These are phyloP conservation scores for Megalops atlanticus DNA, from an alignment of 2,113 vertebrate species.

Conservation along the genomic window DNA sequence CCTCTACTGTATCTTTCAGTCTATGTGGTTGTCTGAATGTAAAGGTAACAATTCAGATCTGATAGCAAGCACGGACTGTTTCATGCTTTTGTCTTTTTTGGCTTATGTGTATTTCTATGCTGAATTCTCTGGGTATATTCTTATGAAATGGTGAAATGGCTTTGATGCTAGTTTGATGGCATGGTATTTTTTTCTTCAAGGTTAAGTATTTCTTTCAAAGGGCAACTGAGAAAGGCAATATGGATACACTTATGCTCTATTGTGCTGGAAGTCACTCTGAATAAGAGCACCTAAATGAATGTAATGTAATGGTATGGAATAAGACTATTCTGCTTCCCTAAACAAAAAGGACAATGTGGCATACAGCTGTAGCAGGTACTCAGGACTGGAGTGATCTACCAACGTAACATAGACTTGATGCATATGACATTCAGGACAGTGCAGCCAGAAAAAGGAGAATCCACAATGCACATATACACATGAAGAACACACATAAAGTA, in stretches of 20 bases:
- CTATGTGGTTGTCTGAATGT: too few relatives aligned
- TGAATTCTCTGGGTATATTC: too few relatives aligned
- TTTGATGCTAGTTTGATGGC: background rate
- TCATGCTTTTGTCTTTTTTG: too few relatives aligned
- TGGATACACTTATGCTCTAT: too few relatives aligned
- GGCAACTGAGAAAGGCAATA: background rate
- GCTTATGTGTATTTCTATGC: too few relatives aligned
- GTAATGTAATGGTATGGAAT: too few relatives aligned
- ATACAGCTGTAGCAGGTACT: background rate
- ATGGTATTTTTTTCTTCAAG: background rate
- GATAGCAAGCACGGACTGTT: too few relatives aligned
- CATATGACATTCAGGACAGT: background rate
- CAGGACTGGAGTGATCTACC: background rate
- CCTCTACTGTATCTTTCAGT: too few relatives aligned
- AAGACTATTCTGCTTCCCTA: background rate
- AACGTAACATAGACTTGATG: background rate
- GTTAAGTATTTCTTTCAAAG: background rate
- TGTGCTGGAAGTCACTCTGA: too few relatives aligned
- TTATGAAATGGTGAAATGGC: background rate
- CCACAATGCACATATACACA: background rate
- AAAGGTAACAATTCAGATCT: too few relatives aligned
- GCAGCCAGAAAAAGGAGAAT: background rate
- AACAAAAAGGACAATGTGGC: background rate
- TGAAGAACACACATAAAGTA: too few relatives aligned
- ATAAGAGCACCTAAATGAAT: too few relatives aligned